Evolutionary conservation across 1,140 invertebrate genomes (phyloP).

Genomic region (Belonocnema kinseyi): DNA sequence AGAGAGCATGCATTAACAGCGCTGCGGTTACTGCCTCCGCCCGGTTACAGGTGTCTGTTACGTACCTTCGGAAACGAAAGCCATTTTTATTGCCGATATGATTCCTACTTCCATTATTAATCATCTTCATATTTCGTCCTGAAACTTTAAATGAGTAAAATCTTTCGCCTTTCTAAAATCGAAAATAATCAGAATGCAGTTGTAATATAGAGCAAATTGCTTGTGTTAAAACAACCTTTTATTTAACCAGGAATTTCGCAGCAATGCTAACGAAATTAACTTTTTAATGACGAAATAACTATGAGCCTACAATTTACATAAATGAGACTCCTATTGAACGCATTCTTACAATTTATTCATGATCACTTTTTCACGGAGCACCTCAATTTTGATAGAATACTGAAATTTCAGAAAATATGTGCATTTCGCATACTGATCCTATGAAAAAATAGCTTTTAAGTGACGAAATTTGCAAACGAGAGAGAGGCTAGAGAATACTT

Average conservation of each 20-base stretch:
- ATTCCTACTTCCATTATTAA: background rate
- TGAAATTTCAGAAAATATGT: too few species aligned
- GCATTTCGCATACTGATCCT: background rate
- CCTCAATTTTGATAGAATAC: too few species aligned
- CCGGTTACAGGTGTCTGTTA: slow-evolving; percentile 48
- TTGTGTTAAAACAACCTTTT: slow-evolving; percentile 7
- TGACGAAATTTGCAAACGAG: too few species aligned
- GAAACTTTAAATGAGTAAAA: too few species aligned
- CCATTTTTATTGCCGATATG: slow-evolving; percentile 48
- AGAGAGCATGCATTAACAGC: slow-evolving; percentile 65
- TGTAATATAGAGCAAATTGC: slow-evolving; percentile 20
- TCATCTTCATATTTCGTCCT: background rate
- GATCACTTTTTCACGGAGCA: too few species aligned
- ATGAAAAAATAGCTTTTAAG: background rate
- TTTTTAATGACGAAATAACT: slow-evolving; percentile 12
- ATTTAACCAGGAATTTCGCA: slow-evolving; percentile 16
- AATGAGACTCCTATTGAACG: slow-evolving; percentile 3
- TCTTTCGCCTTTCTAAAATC: background rate
- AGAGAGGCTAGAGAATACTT: background rate
- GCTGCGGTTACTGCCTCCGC: slow-evolving; percentile 62
- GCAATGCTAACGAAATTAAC: slow-evolving; percentile 19
- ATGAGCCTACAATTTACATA: slow-evolving; percentile 21
- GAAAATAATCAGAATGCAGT: background rate
- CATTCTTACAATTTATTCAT: background rate
- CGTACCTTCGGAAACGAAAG: slow-evolving; percentile 37